phyloP scores from a whole-genome alignment of 2,888 invertebrate genomes.

The Malthinus flaveolus region DNA sequence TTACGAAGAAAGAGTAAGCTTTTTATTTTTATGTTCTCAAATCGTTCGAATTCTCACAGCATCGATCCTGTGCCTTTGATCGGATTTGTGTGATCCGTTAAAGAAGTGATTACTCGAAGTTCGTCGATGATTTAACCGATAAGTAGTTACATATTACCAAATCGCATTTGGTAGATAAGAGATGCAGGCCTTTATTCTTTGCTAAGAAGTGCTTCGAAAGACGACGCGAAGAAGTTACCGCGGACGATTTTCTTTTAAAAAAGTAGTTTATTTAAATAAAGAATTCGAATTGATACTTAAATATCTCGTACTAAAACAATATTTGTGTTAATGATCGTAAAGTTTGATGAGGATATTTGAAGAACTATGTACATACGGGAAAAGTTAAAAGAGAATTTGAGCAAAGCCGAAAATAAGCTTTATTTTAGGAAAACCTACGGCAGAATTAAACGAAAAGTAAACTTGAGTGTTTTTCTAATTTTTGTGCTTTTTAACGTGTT shows the following conservation, averaged over 20 bases:
- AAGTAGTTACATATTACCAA: background rate
- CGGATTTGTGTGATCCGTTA: constrained; percentile 21
- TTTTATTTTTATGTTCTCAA: too few species aligned
- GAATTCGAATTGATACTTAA: too few species aligned
- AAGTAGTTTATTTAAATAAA: too few species aligned
- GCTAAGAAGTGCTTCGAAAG: too few species aligned
- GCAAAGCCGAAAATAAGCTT: background rate
- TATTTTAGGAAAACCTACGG: background rate
- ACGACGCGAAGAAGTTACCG: too few species aligned
- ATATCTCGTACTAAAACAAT: constrained; percentile 6
- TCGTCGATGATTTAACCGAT: constrained; percentile 18
- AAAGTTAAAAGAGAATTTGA: background rate
- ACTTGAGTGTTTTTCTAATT: background rate
- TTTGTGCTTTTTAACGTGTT: background rate
- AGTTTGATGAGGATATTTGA: constrained; percentile 7
- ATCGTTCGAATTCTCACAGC: constrained; percentile 11
- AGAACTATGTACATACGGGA: constrained; percentile 9
- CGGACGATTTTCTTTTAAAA: too few species aligned
- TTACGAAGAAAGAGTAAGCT: too few species aligned
- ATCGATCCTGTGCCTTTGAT: constrained; percentile 24
- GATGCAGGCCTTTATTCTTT: too few species aligned
- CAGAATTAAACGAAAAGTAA: background rate
- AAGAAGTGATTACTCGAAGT: constrained; percentile 19
- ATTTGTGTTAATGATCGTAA: constrained; percentile 11
- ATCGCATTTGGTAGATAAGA: too few species aligned